Conservation (phyloP, 1,140 invertebrate genomes). For the Schlechtendalia chinensis region DNA sequence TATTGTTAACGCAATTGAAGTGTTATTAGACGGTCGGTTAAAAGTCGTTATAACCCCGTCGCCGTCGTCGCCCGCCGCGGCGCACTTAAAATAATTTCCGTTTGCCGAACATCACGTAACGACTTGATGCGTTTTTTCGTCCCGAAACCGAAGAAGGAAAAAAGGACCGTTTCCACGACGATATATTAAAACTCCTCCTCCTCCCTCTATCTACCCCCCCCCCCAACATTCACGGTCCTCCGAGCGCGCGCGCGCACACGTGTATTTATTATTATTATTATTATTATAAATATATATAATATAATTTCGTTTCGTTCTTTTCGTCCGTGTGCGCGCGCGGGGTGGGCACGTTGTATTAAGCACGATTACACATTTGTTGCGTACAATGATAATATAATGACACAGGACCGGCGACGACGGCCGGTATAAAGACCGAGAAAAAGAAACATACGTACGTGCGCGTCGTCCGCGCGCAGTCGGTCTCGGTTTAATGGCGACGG, state of each 20-base stretch:
- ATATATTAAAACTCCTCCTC: background rate
- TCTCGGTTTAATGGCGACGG: background rate
- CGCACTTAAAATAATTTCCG: background rate
- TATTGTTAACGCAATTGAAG: too few relatives aligned
- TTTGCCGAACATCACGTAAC: background rate
- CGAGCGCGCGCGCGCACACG: background rate
- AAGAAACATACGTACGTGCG: background rate
- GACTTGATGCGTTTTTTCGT: background rate
- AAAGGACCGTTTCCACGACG: background rate
- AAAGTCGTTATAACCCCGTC: too few relatives aligned
- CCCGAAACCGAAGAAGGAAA: background rate
- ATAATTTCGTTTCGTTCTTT: constrained; percentile 6
- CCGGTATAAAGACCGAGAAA: too few relatives aligned
- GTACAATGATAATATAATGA: constrained; percentile 10
- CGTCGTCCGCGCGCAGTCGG: background rate
- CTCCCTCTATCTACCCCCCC: background rate
- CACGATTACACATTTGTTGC: background rate
- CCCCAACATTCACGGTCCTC: too few relatives aligned
- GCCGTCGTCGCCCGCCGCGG: too few relatives aligned
- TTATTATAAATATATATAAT: too few relatives aligned
- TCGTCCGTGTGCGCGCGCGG: background rate
- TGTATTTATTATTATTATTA: constrained; percentile 15
- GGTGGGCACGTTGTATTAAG: constrained; percentile 1
- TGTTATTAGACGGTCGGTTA: too few relatives aligned
- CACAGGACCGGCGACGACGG: background rate